Evolutionary conservation across 1,140 invertebrate species (phyloP).

Genomic region (Danaus melanippus): DNA sequence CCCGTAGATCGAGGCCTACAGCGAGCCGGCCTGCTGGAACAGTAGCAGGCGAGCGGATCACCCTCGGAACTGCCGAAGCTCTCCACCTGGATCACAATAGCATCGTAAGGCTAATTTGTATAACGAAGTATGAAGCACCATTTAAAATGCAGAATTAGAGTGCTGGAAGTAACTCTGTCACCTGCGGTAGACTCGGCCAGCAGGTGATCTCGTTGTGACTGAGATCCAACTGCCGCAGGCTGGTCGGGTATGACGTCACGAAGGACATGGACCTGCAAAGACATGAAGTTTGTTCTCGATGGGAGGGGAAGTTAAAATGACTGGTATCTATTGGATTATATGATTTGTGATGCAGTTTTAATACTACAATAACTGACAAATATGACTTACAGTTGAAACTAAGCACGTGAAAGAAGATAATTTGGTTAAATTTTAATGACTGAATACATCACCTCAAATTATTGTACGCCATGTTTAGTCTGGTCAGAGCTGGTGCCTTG

Average conservation of each 20-base stretch:
- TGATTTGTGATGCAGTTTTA: no score
- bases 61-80: slow-evolving; percentile 47
- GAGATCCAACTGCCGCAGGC: slow-evolving; percentile 91
- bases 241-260: slow-evolving; percentile 90
- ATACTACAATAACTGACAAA: no score
- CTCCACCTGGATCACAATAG: slow-evolving; percentile 38
- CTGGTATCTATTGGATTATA: no score
- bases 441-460: slow-evolving; percentile 63
- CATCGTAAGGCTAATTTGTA: neutral
- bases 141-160: neutral
- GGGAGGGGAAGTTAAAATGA: no score
- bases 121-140: neutral
- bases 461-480: slow-evolving; percentile 94
- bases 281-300: neutral
- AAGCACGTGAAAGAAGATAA: no score
- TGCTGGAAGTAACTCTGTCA: slow-evolving; percentile 18
- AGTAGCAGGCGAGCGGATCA: slow-evolving; percentile 75
- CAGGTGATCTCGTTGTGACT: slow-evolving; percentile 93
- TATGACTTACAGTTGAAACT: no score
- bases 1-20: slow-evolving; percentile 53
- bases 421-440: no score
- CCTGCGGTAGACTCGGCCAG: slow-evolving; percentile 87
- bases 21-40: slow-evolving; percentile 53
- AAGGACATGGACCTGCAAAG: slow-evolving; percentile 83
- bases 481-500: slow-evolving; percentile 86